Evolutionary conservation across 2,888 invertebrate species (phyloP).

Genomic region (Laspeyria flexula): DNA sequence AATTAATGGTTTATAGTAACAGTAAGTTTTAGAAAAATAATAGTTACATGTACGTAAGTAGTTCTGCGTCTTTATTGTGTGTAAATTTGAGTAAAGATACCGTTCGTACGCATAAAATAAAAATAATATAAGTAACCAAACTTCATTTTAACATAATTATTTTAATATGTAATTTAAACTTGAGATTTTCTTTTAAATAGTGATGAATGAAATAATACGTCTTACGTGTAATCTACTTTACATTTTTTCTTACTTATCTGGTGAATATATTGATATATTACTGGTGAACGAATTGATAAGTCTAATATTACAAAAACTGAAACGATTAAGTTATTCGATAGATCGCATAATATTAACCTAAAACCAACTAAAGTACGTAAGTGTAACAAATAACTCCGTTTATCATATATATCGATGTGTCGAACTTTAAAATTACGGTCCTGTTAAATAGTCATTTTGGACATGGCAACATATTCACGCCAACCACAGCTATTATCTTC

Average conservation of each 20-base stretch:
- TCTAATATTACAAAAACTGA: slow-evolving; percentile 10
- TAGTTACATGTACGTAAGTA: too few relatives aligned
- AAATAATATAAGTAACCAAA: too few relatives aligned
- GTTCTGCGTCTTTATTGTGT: too few relatives aligned
- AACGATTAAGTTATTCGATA: slow-evolving; percentile 9
- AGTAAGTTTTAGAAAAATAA: too few relatives aligned
- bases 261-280: slow-evolving; percentile 9
- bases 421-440: not conserved
- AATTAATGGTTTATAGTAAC: too few relatives aligned
- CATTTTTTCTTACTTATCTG: slow-evolving; percentile 6
- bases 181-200: too few relatives aligned
- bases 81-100: too few relatives aligned
- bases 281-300: slow-evolving; percentile 13
- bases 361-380: slow-evolving; percentile 9
- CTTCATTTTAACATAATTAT: slow-evolving; percentile 9
- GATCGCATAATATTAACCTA: slow-evolving; percentile 7
- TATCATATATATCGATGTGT: not conserved
- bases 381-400: slow-evolving; percentile 1
- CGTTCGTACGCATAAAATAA: too few relatives aligned
- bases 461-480: not conserved
- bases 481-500: not conserved
- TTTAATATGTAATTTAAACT: slow-evolving; percentile 24
- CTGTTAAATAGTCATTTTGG: not conserved
- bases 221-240: not conserved
- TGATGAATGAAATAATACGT: too few relatives aligned